Evolutionary conservation across 2,888 invertebrate genomes (phyloP).

Genomic region (Cataglyphis rosenhaueri): DNA sequence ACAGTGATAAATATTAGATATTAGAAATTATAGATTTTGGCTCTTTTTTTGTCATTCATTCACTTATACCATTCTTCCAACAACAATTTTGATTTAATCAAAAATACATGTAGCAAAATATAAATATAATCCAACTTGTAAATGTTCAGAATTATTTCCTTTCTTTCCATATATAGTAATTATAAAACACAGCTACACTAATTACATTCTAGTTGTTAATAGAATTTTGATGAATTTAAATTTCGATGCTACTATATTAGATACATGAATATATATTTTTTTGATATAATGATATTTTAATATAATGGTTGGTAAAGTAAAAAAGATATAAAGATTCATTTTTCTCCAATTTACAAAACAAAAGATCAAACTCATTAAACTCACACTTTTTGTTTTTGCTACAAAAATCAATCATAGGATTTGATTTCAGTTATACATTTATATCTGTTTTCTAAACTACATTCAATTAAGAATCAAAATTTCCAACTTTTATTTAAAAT

Average conservation of each 20-base stretch:
- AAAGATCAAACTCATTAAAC: neutral
- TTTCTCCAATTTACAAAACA: neutral
- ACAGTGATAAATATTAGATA: neutral
- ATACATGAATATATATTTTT: neutral
- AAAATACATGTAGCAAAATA: neutral
- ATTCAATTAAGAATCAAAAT: neutral
- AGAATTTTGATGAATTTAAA: neutral
- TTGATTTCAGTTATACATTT: neutral
- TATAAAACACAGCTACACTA: neutral
- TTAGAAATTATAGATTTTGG: neutral
- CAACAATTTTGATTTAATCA: neutral
- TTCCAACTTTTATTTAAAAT: neutral
- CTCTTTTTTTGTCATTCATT: neutral
- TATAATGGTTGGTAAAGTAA: neutral
- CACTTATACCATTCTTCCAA: neutral
- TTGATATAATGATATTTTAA: neutral
- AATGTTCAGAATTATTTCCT: neutral
- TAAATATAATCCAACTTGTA: neutral
- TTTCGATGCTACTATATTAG: neutral
- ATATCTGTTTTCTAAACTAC: neutral
- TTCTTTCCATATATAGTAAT: neutral
- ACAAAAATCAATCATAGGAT: neutral
- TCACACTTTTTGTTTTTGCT: neutral
- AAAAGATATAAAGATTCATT: neutral
- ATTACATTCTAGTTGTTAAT: conserved; percentile 2